Base-by-base conservation (phyloP, 2,888 invertebrate genomes). In the Bembecia ichneumoniformis region DNA sequence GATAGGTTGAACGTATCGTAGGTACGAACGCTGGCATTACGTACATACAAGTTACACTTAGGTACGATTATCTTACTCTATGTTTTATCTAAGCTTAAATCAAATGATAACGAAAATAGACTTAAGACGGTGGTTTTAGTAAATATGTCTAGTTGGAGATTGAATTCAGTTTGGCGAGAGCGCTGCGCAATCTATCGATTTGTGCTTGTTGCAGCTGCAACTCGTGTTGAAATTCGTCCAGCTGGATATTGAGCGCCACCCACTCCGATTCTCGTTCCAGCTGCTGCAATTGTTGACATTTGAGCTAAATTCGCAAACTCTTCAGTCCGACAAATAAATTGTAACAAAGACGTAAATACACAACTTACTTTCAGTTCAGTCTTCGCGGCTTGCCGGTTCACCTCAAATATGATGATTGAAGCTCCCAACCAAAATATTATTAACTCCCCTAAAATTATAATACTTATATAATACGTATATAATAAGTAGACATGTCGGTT, bases 381-480 rank as follows among this genome's bases (percentile, higher is more conserved):
- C 3, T 60, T 69, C 13, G 44, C 49, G 3, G 67, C 70, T 51
- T 75, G 74, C 3, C 74, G 63, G 51, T 70, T 73, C 20, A 68
- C 60, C 55, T 75, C 74, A 15, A 64, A 67, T 3, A 63, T 55
- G 11, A 73, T 3, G 13, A 70, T 70, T 10, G 58, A 20, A 1
- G 70, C 58, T 13, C 71, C 71, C 28, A 75, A 40, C 2, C 49
- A 40, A 49, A 75, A 73, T 13, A 75, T 49, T 0, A 67, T 58
- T 1, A 60, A 45, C 55, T 75, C 74, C 35, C 75, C 76, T 76
- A 58, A 35, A 52, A 40, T 40, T 13, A 40, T 13, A 40, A 14
- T 14, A 40, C 35, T n/a, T n/a, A n/a, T n/a, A n/a, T n/a, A n/a
- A n/a, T 28, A 28, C 0, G 28, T 1, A 9, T 5, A 9, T 20